Percentiles rank a stretch among this genome's conserved stretches.
phyloP scores from a whole-genome alignment of 1,140 invertebrate species.

The Magallana ariakensis region DNA sequence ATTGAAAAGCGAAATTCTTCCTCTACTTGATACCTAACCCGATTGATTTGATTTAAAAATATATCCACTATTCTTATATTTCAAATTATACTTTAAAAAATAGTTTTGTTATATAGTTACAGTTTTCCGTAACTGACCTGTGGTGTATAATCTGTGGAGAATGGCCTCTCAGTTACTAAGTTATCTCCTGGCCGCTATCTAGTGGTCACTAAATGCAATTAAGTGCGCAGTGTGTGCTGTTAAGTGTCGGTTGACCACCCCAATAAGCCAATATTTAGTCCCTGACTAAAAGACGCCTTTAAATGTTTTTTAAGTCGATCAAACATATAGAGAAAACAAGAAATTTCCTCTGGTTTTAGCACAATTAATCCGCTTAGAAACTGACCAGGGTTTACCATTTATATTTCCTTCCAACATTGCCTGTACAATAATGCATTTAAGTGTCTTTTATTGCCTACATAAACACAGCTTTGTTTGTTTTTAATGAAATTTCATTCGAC shows the following conservation, averaged over 20 bases:
- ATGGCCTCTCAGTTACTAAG: too few species aligned
- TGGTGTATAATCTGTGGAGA: too few species aligned
- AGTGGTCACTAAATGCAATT: constrained; percentile 6
- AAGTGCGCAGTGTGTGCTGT: background rate
- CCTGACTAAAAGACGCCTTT: background rate
- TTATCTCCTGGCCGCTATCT: too few species aligned
- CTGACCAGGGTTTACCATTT: background rate
- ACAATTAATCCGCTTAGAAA: constrained; percentile 7
- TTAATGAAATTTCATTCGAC: constrained; percentile 17
- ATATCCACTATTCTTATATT: too few species aligned
- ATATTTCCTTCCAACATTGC: background rate
- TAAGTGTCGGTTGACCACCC: background rate
- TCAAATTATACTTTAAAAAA: too few species aligned
- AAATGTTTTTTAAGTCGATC: background rate
- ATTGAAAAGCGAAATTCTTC: too few species aligned
- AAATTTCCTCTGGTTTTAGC: background rate
- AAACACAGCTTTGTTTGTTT: constrained; percentile 1
- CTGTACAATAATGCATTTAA: background rate
- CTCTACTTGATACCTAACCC: too few species aligned
- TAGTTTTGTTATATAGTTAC: too few species aligned
- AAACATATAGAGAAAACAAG: background rate
- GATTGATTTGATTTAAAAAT: too few species aligned
- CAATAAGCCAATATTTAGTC: constrained; percentile 27
- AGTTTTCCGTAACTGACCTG: too few species aligned
- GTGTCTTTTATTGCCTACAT: background rate